A percentile compares a stretch with the other conserved stretches of the same genome.
phyloP scores from a whole-genome alignment of 2,113 vertebrate genomes.

The zebrafish (Danio rerio) region DNA sequence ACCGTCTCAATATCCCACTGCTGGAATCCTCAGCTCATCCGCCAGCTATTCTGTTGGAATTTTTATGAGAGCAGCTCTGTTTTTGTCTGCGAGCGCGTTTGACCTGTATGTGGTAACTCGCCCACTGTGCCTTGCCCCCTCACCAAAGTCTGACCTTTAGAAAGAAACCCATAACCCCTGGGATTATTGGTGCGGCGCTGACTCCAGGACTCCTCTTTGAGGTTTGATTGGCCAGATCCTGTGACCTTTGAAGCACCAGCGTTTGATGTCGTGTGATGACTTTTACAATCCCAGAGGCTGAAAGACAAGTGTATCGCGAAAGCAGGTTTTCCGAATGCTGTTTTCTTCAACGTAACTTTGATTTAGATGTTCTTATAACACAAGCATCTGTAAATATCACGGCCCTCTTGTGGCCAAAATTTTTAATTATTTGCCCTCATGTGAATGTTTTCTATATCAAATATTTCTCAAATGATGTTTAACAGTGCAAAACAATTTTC shows the following conservation, averaged over 20 bases:
- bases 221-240: conserved; percentile 45
- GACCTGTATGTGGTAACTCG: conserved; percentile 40
- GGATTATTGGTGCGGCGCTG: conserved; percentile 27
- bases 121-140: conserved; percentile 46
- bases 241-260: conserved; percentile 42
- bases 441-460: too few relatives aligned
- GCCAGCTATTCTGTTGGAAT: conserved; percentile 35
- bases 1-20: neutral
- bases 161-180: conserved; percentile 30
- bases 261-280: conserved; percentile 46
- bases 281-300: neutral
- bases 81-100: conserved; percentile 26
- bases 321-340: conserved; percentile 34
- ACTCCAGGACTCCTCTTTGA: conserved; percentile 24
- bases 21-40: conserved; percentile 21
- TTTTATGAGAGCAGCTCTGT: conserved; percentile 20
- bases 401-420: neutral
- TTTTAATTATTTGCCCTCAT: too few relatives aligned
- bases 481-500: too few relatives aligned
- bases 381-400: neutral
- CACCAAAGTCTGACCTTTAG: conserved; percentile 58
- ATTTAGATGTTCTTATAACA: neutral
- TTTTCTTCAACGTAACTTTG: conserved; percentile 5
- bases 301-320: conserved; percentile 38
- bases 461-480: too few relatives aligned